Evolutionary conservation across 92 coral and sea anemone species (phyloP).

Genomic region (Zoanthus sansibaricus): DNA sequence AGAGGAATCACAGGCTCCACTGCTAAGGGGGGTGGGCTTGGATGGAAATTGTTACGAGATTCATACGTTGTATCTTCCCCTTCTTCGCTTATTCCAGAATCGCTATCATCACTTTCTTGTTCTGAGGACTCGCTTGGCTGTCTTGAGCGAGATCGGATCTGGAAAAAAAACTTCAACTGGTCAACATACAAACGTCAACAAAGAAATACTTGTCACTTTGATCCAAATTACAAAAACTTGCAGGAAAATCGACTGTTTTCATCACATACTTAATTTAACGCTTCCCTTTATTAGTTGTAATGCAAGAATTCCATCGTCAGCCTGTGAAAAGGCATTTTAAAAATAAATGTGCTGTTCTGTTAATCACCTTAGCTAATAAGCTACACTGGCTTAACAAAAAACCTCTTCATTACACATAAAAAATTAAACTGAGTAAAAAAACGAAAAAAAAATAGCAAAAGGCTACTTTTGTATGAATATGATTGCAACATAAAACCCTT

Average conservation of each 20-base stretch:
- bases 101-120: conserved; percentile 71
- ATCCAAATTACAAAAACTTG: conserved; percentile 37
- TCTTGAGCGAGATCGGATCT: conserved; percentile 3
- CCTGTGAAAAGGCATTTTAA: conserved; percentile 50
- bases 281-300: conserved; percentile 31
- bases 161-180: neutral
- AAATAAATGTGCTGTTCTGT: conserved; percentile 35
- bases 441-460: too few species aligned
- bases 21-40: conserved; percentile 52
- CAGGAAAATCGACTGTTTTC: conserved; percentile 43
- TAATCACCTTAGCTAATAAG: neutral
- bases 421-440: neutral
- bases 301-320: conserved; percentile 35
- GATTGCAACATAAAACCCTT: too few species aligned
- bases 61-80: conserved; percentile 38
- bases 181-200: neutral
- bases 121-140: conserved; percentile 71
- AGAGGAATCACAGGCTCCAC: conserved; percentile 63
- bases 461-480: too few species aligned
- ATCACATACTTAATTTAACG: conserved; percentile 44
- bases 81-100: conserved; percentile 47
- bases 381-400: neutral
- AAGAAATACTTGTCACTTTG: neutral
- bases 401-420: neutral
- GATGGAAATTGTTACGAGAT: conserved; percentile 48